Base-by-base conservation (phyloP, 2,888 invertebrate species). In the Caenorhabditis drosophilae region DNA sequence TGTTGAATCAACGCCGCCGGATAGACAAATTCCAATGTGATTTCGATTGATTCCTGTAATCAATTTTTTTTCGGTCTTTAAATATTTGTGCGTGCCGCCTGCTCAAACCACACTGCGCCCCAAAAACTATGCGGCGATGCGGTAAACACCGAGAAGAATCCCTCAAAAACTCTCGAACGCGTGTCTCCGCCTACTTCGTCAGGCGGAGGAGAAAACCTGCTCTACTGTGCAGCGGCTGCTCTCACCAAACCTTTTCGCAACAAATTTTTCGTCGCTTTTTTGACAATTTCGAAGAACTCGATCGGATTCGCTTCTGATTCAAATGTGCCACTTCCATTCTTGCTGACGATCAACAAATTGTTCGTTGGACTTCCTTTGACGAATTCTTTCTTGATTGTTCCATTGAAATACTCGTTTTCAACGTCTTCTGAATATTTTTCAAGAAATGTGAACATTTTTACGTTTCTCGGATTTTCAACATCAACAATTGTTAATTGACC, bases 1-100 rank as follows among this genome's bases (percentile, higher is more conserved):
- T n/a, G 93, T 89, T 61, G 95, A 96, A 85, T 98, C 98, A 36
- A 98, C 87, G 1, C 96, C 96, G 38, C 97, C 98, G 67, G 97
- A 97, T 87, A 96, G 97, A 72, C 95, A 86, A 56, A 98, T 86
- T 41, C 90, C 92, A 31, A 92, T 86, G 16, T 66, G 53, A 26
- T 15, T 40, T 12, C 23, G 18, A 12, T 26, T 16, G 36, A 12
- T 16, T 26, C n/a, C 16, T 27, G 16, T 9, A n/a, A n/a, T n/a
- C n/a, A n/a, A n/a, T n/a, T n/a, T n/a, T n/a, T n/a, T n/a, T n/a
- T n/a, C n/a, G n/a, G n/a, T n/a, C n/a, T n/a, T n/a, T n/a, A n/a
- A n/a, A n/a, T n/a, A n/a, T n/a, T n/a, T n/a, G n/a, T n/a, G n/a
- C n/a, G n/a, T n/a, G n/a, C n/a, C n/a, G n/a, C n/a, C n/a, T n/a